Base-by-base conservation (phyloP, 2,113 vertebrate species). In the Aegithalos caudatus region DNA sequence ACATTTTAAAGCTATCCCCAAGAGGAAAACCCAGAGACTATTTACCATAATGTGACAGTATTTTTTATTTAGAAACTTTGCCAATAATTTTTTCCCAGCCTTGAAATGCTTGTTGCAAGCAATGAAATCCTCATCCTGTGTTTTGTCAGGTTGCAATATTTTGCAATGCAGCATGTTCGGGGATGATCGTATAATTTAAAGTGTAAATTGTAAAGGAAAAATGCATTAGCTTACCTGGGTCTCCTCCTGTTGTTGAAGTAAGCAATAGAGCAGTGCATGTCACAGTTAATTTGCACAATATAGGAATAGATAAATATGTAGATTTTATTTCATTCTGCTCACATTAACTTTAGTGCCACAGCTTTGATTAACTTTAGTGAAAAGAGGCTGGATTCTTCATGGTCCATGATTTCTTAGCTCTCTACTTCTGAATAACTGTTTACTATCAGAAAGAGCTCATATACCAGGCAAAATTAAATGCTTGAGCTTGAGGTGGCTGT, bases 41-140 rank as follows among this genome's bases (percentile, higher is more conserved):
- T 96, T 93, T 96, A 91, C 51, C 72, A 24, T 76, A 90, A 95
- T 40, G 48, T 56, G 77, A 45, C n/a, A 81, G 19, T 37, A 70
- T 85, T 97, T 97, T 91, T 72, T 67, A 88, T 96, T 88, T 97
- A 40, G 80, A 96, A 97, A 81, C 20, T 72, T 64, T 67, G 70
- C 70, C 81, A 84, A 57, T 96, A n/a, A 42, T 93, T 96, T 95
- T 88, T 90, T 95, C 64, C 56, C 42, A 84, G 42, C 66, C 65
- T 38, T 76, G 47, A 65, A 64, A 54, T 60, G 56, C 44, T 83
- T 62, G 47, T 78, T 86, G 65, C 76, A 83, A 86, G 76, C 66
- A 62, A n/a, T 86, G 60, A 94, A 79, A 94, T 69, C 27, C 56
- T 83, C 45, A 73, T 66, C 79, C 54, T 50, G n/a, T 71, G 12